These are phyloP conservation scores for Myotis daubentonii DNA, from an alignment of 2,797 vertebrate genomes.

Conservation along the genomic window DNA sequence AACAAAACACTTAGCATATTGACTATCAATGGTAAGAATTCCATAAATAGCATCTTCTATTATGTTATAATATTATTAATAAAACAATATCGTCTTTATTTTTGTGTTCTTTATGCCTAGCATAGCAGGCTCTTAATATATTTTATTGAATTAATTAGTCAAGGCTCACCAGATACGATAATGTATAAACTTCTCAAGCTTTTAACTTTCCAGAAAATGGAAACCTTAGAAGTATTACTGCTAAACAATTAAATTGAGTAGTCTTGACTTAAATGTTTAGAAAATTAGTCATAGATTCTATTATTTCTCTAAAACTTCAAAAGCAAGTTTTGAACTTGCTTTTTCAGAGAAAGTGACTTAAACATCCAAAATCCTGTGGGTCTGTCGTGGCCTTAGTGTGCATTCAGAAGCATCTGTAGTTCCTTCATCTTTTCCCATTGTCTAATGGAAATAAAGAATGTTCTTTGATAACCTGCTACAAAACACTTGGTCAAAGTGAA, in stretches of 20 bases:
- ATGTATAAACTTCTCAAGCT: conserved; percentile 1
- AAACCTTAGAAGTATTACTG: conserved; percentile 4
- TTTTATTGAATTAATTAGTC: conserved; percentile 62
- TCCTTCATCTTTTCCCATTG: conserved; percentile 17
- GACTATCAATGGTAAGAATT: not conserved
- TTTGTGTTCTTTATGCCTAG: conserved; percentile 18
- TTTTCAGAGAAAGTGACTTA: conserved; percentile 14
- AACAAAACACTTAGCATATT: not conserved
- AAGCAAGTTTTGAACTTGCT: conserved; percentile 20
- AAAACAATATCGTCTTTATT: not conserved
- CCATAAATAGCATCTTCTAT: not conserved
- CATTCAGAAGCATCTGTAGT: not conserved
- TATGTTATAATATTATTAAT: conserved; percentile 30
- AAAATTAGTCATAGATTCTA: not conserved
- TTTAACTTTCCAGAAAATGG: conserved; percentile 32
- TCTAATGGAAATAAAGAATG: conserved; percentile 28
- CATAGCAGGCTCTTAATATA: conserved; percentile 18
- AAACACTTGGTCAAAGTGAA: conserved; percentile 38
- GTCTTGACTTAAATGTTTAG: not conserved
- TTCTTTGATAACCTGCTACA: not conserved
- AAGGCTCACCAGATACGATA: not conserved
- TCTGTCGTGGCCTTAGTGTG: not conserved
- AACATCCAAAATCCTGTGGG: not conserved
- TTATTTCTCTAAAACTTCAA: conserved; percentile 2
- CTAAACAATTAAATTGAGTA: conserved; percentile 23